A percentile compares a stretch with the other conserved stretches of the same genome.
Conservation (phyloP, 2,113 vertebrate species). For the Struthidea cinerea region DNA sequence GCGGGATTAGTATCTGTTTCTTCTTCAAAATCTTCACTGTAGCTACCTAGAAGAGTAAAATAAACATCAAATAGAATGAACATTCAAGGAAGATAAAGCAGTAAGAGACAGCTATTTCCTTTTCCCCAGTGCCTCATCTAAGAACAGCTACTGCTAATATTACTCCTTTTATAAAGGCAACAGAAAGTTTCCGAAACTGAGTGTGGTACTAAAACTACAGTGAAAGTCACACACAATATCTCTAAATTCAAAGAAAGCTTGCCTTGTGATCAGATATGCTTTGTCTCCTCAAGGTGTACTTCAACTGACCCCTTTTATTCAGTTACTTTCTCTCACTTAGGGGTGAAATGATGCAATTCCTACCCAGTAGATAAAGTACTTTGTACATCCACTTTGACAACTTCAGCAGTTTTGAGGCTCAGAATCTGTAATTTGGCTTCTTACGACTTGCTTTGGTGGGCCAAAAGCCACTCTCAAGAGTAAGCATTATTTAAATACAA, state of each 20-base stretch:
- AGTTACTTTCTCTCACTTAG: not conserved
- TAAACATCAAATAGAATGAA: not conserved
- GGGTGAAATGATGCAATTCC: not conserved
- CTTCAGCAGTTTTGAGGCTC: not conserved
- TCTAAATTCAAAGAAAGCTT: not conserved
- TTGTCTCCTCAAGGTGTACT: not conserved
- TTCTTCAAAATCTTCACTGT: constrained; percentile 92
- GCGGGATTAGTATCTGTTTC: constrained; percentile 54
- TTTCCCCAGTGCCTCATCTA: fast-evolving
- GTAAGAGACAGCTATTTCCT: not conserved
- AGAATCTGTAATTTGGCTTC: not conserved
- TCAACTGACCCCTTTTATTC: not conserved
- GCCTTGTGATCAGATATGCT: not conserved
- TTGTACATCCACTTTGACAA: not conserved
- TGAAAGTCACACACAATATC: not conserved
- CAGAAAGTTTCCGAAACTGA: not conserved
- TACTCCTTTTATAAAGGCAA: not conserved
- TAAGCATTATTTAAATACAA: not conserved
- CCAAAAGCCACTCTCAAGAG: not conserved
- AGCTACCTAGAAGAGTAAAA: constrained; percentile 67
- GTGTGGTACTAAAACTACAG: not conserved
- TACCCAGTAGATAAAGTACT: not conserved
- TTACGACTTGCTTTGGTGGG: not conserved
- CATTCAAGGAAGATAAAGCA: not conserved
- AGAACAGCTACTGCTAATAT: not conserved